These are phyloP conservation scores for Siniperca obscura DNA, from an alignment of 2,797 vertebrate genomes.

Conservation along the genomic window DNA sequence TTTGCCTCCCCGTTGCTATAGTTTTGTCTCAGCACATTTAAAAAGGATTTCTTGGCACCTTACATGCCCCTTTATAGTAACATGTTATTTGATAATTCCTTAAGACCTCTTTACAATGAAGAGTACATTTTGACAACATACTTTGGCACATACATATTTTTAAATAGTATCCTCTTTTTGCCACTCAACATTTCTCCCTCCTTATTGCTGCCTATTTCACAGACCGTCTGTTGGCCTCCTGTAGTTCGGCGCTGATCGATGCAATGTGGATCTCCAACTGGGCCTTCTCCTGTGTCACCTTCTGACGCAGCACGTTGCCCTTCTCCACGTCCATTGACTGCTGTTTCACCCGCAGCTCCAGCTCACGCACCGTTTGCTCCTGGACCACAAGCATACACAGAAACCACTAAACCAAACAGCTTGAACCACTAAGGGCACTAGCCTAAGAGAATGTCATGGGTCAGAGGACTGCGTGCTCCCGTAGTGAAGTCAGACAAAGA, in stretches of 20 bases:
- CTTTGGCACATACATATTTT: neutral
- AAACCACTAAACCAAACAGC: slow-evolving; percentile 20
- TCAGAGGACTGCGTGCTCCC: neutral
- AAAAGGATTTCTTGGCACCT: neutral
- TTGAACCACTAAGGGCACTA: slow-evolving; percentile 9
- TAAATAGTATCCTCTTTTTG: neutral
- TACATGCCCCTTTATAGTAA: neutral
- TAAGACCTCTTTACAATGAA: neutral
- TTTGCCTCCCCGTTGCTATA: neutral
- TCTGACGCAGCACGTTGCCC: slow-evolving; percentile 87
- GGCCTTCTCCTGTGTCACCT: slow-evolving; percentile 90
- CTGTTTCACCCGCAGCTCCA: slow-evolving; percentile 91
- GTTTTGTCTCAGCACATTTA: slow-evolving; percentile 1
- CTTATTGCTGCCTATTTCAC: neutral
- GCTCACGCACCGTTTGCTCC: slow-evolving; percentile 88
- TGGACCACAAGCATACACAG: slow-evolving; percentile 67
- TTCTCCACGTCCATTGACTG: slow-evolving; percentile 91
- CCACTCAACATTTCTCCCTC: neutral
- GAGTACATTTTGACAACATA: neutral
- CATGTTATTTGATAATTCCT: neutral
- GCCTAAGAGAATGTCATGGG: slow-evolving; percentile 27
- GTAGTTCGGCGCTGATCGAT: slow-evolving; percentile 84
- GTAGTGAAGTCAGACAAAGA: neutral
- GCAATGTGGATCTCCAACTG: slow-evolving; percentile 88
- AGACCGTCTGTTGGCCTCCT: slow-evolving; percentile 88